phyloP scores from a whole-genome alignment of 2,888 invertebrate species.

The Heliconius charithonia region DNA sequence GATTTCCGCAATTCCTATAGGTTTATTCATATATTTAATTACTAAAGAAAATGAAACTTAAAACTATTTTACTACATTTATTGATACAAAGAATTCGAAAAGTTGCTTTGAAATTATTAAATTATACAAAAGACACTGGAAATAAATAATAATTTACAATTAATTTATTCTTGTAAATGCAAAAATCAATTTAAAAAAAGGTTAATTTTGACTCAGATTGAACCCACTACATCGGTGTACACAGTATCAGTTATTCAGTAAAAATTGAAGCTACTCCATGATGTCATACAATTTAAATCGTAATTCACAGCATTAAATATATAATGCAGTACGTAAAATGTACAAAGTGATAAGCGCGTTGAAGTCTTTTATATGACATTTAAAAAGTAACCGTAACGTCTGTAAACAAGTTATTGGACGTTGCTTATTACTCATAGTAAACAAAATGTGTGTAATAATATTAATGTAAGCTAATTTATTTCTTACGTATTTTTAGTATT shows the following conservation, averaged over 20 bases:
- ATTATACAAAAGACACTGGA: too few relatives aligned
- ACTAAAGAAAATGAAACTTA: neutral
- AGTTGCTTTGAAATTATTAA: too few relatives aligned
- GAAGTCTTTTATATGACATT: conserved; percentile 34
- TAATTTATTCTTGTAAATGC: too few relatives aligned
- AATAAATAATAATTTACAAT: too few relatives aligned
- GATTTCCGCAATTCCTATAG: conserved; percentile 8
- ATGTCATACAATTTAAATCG: neutral
- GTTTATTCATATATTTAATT: conserved; percentile 11
- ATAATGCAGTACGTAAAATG: neutral
- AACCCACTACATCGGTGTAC: neutral
- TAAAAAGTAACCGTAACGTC: neutral
- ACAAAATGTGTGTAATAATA: neutral
- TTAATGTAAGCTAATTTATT: neutral
- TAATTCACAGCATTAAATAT: neutral
- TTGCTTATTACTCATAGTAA: neutral
- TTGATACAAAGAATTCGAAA: neutral
- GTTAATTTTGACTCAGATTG: neutral
- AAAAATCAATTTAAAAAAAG: too few relatives aligned
- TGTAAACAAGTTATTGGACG: neutral
- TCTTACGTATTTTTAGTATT: neutral
- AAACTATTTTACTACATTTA: neutral
- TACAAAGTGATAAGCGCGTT: conserved; percentile 7
- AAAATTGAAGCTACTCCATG: neutral
- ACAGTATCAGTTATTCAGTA: neutral